phyloP scores from a whole-genome alignment of 2,888 invertebrate species.

The Tiliacea citrago region DNA sequence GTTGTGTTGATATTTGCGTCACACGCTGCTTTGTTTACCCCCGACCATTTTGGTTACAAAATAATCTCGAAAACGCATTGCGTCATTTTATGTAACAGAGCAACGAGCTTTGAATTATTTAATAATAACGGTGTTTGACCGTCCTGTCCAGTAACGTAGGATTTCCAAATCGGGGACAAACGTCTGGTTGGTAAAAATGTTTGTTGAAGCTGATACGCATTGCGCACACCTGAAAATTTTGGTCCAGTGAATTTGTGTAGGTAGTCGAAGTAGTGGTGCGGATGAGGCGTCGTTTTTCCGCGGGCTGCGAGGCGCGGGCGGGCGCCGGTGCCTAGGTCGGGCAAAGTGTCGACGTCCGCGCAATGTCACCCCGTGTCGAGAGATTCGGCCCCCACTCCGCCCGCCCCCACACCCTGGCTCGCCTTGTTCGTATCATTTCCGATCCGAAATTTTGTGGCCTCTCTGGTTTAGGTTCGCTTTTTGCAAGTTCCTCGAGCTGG shows the following conservation, averaged over 20 bases:
- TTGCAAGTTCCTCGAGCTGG: conserved; percentile 43
- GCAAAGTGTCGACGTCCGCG: conserved; percentile 86
- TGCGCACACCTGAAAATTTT: conserved; percentile 50
- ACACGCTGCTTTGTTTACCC: conserved; percentile 55
- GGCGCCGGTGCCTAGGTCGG: conserved; percentile 83
- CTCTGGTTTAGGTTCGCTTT: conserved; percentile 67
- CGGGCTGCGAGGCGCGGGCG: conserved; percentile 73
- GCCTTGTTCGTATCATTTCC: conserved; percentile 80
- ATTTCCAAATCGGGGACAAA: conserved; percentile 32
- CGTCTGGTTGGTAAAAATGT: conserved; percentile 37
- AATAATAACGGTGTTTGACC: conserved; percentile 58
- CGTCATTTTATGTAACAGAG: conserved; percentile 75
- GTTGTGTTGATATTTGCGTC: conserved; percentile 32
- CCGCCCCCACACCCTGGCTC: conserved; percentile 59
- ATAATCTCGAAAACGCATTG: conserved; percentile 72
- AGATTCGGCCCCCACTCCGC: conserved; percentile 78
- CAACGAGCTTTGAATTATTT: conserved; percentile 71
- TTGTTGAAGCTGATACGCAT: conserved; percentile 36
- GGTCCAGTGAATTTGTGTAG: conserved; percentile 56
- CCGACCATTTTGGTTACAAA: conserved; percentile 68
- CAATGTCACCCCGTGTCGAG: conserved; percentile 88
- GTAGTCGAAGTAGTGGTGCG: conserved; percentile 69
- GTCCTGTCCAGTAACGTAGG: conserved; percentile 30
- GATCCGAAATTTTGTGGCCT: conserved; percentile 75
- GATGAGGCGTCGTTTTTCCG: conserved; percentile 79